Percentiles rank a stretch among this genome's conserved stretches.
These are phyloP conservation scores for Diarsia mendica DNA, from an alignment of 2,888 invertebrate species.

Conservation along the genomic window DNA sequence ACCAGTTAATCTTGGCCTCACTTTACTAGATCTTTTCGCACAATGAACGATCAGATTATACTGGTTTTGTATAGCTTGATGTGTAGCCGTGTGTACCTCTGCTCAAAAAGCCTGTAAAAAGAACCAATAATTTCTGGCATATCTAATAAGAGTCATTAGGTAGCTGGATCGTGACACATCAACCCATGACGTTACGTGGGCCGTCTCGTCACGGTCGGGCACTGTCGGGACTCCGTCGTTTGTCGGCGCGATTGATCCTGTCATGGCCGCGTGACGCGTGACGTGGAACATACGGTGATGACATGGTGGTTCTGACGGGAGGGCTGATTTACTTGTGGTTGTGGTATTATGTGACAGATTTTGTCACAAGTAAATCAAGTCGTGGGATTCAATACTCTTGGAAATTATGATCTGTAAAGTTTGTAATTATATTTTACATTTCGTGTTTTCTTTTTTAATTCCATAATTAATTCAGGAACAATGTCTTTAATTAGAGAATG, in stretches of 20 bases:
- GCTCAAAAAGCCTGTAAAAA: slow-evolving; percentile 1
- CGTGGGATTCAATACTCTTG: neutral
- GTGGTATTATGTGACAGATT: slow-evolving; percentile 9
- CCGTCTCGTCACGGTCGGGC: slow-evolving; percentile 39
- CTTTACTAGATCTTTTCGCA: too few species aligned
- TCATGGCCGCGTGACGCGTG: slow-evolving; percentile 59
- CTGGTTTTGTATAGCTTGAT: too few species aligned
- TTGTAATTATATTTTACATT: neutral
- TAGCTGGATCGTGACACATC: slow-evolving; percentile 60
- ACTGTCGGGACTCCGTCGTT: slow-evolving; percentile 49
- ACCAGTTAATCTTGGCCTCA: too few species aligned
- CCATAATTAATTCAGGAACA: neutral
- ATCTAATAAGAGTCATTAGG: slow-evolving; percentile 56
- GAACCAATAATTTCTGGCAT: slow-evolving; percentile 32
- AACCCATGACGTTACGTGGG: slow-evolving; percentile 51
- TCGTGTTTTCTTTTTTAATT: neutral
- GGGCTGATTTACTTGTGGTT: slow-evolving; percentile 22
- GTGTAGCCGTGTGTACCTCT: too few species aligned
- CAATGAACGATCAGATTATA: too few species aligned
- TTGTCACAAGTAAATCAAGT: neutral
- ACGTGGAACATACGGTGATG: slow-evolving; percentile 45
- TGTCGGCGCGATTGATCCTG: slow-evolving; percentile 68
- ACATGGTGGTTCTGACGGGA: slow-evolving; percentile 32
- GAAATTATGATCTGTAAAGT: neutral
- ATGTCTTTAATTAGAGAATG: neutral